These are phyloP conservation scores for Trichonephila clavipes DNA, from an alignment of 1,140 invertebrate genomes.

Conservation along the genomic window DNA sequence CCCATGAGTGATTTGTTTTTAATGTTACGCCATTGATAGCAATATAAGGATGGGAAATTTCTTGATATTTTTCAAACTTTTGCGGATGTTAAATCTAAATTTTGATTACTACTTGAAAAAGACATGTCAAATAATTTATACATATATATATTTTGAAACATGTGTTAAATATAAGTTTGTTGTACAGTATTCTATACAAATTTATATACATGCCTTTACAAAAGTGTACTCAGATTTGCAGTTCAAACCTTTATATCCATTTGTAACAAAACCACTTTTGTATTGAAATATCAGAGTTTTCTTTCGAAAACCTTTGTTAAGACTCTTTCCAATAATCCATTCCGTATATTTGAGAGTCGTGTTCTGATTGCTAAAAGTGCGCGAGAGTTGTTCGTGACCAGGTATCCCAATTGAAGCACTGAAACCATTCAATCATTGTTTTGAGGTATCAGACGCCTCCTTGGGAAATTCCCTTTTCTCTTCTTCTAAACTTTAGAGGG, in stretches of 20 bases:
- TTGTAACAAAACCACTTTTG: background rate
- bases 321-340: background rate
- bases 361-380: background rate
- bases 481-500: background rate
- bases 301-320: background rate
- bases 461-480: constrained; percentile 23
- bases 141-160: too few species aligned
- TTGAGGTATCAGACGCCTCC: constrained; percentile 22
- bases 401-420: constrained; percentile 43
- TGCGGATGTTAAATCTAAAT: too few species aligned
- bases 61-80: too few species aligned
- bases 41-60: too few species aligned
- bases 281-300: constrained; percentile 21
- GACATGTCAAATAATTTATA: too few species aligned
- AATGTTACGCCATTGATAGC: too few species aligned
- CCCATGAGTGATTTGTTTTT: too few species aligned
- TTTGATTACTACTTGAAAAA: too few species aligned
- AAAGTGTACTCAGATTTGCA: too few species aligned
- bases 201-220: too few species aligned
- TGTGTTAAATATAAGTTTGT: too few species aligned
- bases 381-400: constrained; percentile 5
- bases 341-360: constrained; percentile 9
- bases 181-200: too few species aligned
- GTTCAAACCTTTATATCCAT: background rate
- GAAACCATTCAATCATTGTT: constrained; percentile 64